Evolutionary conservation across 2,113 vertebrate species (phyloP).

Genomic region (Calidris pugnax): DNA sequence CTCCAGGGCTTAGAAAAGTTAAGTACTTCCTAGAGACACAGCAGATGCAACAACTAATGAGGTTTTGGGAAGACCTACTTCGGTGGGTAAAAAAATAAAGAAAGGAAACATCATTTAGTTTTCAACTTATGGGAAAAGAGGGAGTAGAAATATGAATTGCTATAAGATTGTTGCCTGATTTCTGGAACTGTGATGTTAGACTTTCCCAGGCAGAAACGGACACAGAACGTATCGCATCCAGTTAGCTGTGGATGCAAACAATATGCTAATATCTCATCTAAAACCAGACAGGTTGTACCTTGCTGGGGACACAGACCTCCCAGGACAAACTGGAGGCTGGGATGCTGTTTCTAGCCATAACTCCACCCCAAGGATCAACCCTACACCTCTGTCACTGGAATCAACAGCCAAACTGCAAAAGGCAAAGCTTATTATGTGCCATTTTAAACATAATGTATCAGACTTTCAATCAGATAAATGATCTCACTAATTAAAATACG

Average conservation of each 20-base stretch:
- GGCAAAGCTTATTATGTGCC: not conserved
- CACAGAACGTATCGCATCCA: accelerated
- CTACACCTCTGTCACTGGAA: not conserved
- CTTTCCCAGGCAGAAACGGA: accelerated
- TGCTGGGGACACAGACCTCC: not conserved
- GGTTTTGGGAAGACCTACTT: not conserved
- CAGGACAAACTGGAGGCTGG: not conserved
- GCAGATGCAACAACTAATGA: not conserved
- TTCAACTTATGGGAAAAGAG: not conserved
- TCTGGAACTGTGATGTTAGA: not conserved
- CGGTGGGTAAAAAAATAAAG: not conserved
- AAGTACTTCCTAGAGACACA: not conserved
- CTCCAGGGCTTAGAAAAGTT: not conserved
- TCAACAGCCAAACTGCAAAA: not conserved
- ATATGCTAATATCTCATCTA: too few relatives aligned
- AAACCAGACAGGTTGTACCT: accelerated
- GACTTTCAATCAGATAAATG: not conserved
- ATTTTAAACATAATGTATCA: not conserved
- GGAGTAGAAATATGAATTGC: not conserved
- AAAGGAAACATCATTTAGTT: not conserved
- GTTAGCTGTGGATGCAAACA: not conserved
- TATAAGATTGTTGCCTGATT: not conserved
- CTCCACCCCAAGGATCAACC: not conserved
- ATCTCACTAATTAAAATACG: not conserved
- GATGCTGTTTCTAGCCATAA: not conserved